Evolutionary conservation across 2,113 vertebrate genomes (phyloP), one percentile per base, ranked within the genome.

Genomic region (Pangasianodon gigas): DNA sequence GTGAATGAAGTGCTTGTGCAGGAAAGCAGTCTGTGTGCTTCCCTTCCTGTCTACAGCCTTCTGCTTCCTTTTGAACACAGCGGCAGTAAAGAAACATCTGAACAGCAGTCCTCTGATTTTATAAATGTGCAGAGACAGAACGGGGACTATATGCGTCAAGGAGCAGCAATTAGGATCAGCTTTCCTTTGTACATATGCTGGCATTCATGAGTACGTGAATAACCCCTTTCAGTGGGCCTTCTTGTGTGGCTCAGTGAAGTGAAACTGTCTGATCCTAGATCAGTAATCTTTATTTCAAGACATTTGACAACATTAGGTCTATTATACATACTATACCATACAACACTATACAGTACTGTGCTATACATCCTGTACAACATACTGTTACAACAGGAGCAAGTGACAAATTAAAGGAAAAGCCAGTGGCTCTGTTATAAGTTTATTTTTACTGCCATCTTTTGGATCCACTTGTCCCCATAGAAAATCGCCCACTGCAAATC

Each of bases 1-100:
- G 83, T 91, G 83, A 90, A 83, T 87, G 54, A 75, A 89, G 87
- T 88, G 83, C 75, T 85, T 79, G 24, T 14, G 87, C 84, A 87
- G 92, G 93, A 94, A 94, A 89, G 89, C 90, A 92, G 86, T 92
- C 91, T 93, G 92, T 91, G 90, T 91, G 92, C 89, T 92, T 69
- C 87, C 83, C 92, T 95, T 95, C 94, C 95, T 85, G 92, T 94
- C 93, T 93, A 87, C 74, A 80, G 89, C 91, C 79, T 71, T 81
- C 92, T 91, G 91, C 88, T 94, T 95, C 93, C 93, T 92, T 94
- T 95, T 92, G 88, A 91, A 93, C 44, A 87, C 91, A 93, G 90
- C 88, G 91, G 89, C 87, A 93, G 91, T 93, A 93, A 92, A 92
- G 82, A 89, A 90, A 89, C 29, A 88, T 41, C 48, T 84, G 44